Percentiles rank a stretch among this genome's conserved stretches.
These are phyloP conservation scores for Chelon labrosus DNA, from an alignment of 2,797 vertebrate genomes.

Conservation along the genomic window DNA sequence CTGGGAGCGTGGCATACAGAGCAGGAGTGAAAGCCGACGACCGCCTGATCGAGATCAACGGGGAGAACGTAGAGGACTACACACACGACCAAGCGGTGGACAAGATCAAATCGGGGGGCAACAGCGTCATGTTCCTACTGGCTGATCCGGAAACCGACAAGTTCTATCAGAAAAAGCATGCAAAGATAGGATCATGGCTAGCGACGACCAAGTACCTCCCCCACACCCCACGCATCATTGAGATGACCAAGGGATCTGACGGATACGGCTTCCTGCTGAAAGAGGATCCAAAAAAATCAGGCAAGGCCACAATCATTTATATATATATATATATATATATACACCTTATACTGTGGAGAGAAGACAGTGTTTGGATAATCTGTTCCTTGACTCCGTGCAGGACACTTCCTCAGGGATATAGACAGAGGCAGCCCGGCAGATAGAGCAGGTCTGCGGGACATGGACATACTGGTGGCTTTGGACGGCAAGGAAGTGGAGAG, in stretches of 20 bases:
- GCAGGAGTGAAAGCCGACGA: constrained; percentile 89
- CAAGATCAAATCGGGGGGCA: constrained; percentile 87
- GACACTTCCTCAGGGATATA: constrained; percentile 89
- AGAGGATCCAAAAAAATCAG: constrained; percentile 62
- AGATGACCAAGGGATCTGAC: constrained; percentile 83
- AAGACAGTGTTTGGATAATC: constrained; percentile 16
- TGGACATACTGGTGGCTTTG: constrained; percentile 91
- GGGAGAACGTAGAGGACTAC: constrained; percentile 86
- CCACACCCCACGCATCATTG: constrained; percentile 83
- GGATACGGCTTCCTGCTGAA: constrained; percentile 93
- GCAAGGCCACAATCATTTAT: constrained; percentile 37
- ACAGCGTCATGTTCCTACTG: constrained; percentile 87
- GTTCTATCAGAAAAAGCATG: constrained; percentile 79
- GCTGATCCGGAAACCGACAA: constrained; percentile 86
- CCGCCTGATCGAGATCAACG: constrained; percentile 92
- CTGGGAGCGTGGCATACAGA: constrained; percentile 85
- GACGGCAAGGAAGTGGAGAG: constrained; percentile 85
- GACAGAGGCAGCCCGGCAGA: constrained; percentile 89
- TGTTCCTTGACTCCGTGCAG: constrained; percentile 71
- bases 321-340: background rate
- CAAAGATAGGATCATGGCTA: constrained; percentile 74
- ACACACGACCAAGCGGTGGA: constrained; percentile 88
- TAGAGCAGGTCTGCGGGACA: constrained; percentile 84
- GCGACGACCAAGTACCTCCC: constrained; percentile 87
- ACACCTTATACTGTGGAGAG: background rate